Percentiles rank a stretch among this genome's conserved stretches.
These are phyloP conservation scores for Elanoides forficatus DNA, from an alignment of 2,113 vertebrate species.

Conservation along the genomic window DNA sequence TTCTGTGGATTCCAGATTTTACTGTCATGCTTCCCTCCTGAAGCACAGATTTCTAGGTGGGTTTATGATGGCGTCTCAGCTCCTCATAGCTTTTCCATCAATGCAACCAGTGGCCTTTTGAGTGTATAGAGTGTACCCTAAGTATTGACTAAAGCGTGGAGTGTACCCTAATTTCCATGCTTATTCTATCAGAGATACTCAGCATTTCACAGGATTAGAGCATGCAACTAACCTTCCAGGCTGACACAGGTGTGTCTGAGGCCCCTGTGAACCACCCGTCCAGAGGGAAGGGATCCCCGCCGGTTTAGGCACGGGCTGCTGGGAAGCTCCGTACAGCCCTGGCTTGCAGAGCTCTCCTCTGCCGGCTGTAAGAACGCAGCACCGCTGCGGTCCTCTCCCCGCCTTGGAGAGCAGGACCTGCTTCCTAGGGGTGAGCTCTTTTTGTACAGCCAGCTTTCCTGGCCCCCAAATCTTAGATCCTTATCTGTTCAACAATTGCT, in stretches of 20 bases:
- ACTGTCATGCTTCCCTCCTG: neutral
- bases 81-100: neutral
- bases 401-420: neutral
- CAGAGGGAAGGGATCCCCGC: too few relatives aligned
- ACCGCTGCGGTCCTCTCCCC: neutral
- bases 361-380: rapidly evolving
- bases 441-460: neutral
- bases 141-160: neutral
- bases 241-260: neutral
- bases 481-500: neutral
- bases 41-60: neutral
- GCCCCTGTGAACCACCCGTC: too few relatives aligned
- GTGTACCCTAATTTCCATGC: neutral
- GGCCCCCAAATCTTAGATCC: neutral
- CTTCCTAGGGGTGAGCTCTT: neutral
- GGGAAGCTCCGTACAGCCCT: neutral
- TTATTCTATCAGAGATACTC: neutral
- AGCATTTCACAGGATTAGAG: neutral
- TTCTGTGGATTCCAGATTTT: neutral
- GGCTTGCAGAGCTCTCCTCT: neutral
- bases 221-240: neutral
- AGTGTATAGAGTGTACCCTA: too few relatives aligned
- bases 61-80: neutral
- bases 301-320: neutral
- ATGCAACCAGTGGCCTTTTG: neutral